Base-by-base conservation (phyloP, 2,797 vertebrate genomes). In the Peromyscus melanophrys region DNA sequence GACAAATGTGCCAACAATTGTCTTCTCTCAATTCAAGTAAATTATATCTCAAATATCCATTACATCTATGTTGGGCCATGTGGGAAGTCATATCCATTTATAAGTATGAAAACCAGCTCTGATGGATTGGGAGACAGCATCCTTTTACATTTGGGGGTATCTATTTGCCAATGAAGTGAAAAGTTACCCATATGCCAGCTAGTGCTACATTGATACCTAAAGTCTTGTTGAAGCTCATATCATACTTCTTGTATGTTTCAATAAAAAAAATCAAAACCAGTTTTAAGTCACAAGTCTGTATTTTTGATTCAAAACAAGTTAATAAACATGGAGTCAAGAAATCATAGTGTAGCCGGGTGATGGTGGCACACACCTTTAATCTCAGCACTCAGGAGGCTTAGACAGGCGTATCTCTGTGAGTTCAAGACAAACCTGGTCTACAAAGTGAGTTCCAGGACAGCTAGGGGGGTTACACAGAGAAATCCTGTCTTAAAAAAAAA, bases 211-310 rank as follows among this genome's bases (percentile, higher is more conserved):
- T 76, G 89, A 85, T 43, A 46, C 34, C 81, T 95, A 37, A 92
- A 57, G n/a, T 76, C 31, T 82, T 92, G 1, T 55, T 23, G 63
- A 67, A 29, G 61, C 1, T 92, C 10, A 1, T 77, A 17, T 65
- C 16, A 81, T 63, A 11, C 4, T 67, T 80, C 87, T 55, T 3
- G 10, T 80, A 55, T 10, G 40, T 63, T 31, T 29, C 16, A 80
- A 81, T 63, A 90, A 87, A 25, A 82, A 40, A 85, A 86, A 75
- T 85, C 31, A 92, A 89, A 93, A 71, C 19, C 7, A 84, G n/a
- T 40, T 89, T 90, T 93, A 83, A 80, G 65, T 77, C 4, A 84
- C 40, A 96, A 92, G 63, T 77, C 82, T 96, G 83, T 71, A 31
- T n/a, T 49, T 92, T 92, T 88, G 16, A 10, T 65, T 93, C 13